phyloP scores from a whole-genome alignment of 2,113 vertebrate genomes.

The Gasterosteus nipponicus region DNA sequence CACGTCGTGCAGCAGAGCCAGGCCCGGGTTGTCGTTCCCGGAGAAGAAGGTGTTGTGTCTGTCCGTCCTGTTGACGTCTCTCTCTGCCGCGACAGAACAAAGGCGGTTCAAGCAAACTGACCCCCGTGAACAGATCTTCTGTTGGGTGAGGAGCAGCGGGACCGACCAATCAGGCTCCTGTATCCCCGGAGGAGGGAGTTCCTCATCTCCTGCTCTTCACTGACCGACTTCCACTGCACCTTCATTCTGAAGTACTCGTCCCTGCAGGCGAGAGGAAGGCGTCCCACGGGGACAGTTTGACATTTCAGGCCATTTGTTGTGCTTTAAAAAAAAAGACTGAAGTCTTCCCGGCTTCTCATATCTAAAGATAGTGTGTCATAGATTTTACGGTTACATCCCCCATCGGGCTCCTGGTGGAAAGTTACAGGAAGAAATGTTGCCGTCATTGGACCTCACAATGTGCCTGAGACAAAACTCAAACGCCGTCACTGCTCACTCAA shows the following conservation, averaged over 20 bases:
- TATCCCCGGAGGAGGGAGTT: slow-evolving; percentile 90
- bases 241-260: slow-evolving; percentile 95
- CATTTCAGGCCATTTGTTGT: neutral
- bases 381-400: neutral
- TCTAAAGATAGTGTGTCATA: neutral
- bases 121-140: neutral
- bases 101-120: slow-evolving; percentile 1
- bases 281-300: too few species aligned
- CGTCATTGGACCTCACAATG: too few species aligned
- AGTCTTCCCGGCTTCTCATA: too few species aligned
- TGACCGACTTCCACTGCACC: slow-evolving; percentile 93
- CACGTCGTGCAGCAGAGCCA: slow-evolving; percentile 88
- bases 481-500: too few species aligned
- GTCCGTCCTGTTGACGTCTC: slow-evolving; percentile 91
- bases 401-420: neutral
- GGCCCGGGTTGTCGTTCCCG: slow-evolving; percentile 87
- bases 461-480: too few species aligned
- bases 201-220: slow-evolving; percentile 90
- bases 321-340: neutral
- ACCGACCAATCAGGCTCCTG: slow-evolving; percentile 88
- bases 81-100: slow-evolving; percentile 77
- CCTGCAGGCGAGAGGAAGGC: slow-evolving; percentile 64
- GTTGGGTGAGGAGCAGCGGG: neutral
- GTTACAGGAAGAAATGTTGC: neutral
- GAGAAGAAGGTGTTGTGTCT: slow-evolving; percentile 91